Evolutionary conservation across 2,888 invertebrate genomes (phyloP).

Genomic region (Drosophila conformis): DNA sequence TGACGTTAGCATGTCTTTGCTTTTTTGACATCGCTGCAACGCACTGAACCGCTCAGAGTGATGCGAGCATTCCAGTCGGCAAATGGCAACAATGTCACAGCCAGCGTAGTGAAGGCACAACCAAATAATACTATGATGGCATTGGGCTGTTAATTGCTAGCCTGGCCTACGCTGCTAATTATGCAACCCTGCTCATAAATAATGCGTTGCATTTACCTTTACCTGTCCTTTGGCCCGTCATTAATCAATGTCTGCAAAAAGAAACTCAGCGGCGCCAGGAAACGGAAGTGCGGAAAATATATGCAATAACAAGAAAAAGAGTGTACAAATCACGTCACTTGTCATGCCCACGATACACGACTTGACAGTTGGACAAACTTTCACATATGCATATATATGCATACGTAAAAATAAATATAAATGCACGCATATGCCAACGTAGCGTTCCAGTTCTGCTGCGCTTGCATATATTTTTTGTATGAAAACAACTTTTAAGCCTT

Average conservation of each 20-base stretch:
- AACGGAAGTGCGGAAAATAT: conserved; percentile 68
- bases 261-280: conserved; percentile 60
- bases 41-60: conserved; percentile 45
- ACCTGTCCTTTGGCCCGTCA: conserved; percentile 65
- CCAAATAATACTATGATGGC: conserved; percentile 48
- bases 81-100: conserved; percentile 70
- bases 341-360: conserved; percentile 32
- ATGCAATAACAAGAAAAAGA: conserved; percentile 54
- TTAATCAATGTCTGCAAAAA: conserved; percentile 73
- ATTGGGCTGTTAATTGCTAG: conserved; percentile 40
- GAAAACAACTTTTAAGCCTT: conserved; percentile 40
- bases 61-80: conserved; percentile 58
- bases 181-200: conserved; percentile 68
- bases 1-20: conserved; percentile 66
- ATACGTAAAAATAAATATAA: conserved; percentile 34
- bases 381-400: conserved; percentile 14
- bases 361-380: conserved; percentile 56
- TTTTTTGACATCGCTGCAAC: conserved; percentile 38
- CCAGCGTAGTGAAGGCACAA: conserved; percentile 29
- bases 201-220: conserved; percentile 67
- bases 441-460: conserved; percentile 6
- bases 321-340: conserved; percentile 53
- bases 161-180: conserved; percentile 59
- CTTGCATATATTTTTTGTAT: conserved; percentile 32
- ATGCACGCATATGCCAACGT: neutral